Base-by-base conservation (phyloP, 1,140 invertebrate genomes). In the Cotesia vestalis region DNA sequence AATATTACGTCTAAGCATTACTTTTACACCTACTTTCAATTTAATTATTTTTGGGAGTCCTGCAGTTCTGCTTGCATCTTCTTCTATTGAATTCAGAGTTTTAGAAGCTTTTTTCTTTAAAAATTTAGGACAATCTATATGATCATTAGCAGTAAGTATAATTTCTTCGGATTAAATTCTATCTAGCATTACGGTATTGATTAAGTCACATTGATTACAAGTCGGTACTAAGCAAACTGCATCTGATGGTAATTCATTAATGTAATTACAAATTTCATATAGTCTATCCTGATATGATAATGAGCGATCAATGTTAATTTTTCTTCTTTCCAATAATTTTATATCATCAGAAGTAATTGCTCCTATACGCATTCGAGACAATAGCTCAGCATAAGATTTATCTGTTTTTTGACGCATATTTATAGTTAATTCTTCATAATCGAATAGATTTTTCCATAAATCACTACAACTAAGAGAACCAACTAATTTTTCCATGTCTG, bases 401-500 rank as follows among this genome's bases (percentile, higher is more conserved):
- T 75, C 74, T 66, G 69, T 52, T 66, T 77, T 74, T 46, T 78
- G 77, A 34, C 77, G 69, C 77, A 77, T 77, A 70, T 77, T 77
- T 6, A 74, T 76, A 17, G 60, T 73, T 14, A 77, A 63, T 51
- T 77, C 77, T 69, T 76, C 72, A 59, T 77, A 79, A 9, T 59
- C 9, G 67, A 78, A 79, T 61, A 75, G 69, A 53, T 66, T 20
- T 11, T 6, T 46, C 77, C 77, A 77, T 46, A 78, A 27, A 67
- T 79, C 60, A 64, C 61, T 52, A 46, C 55, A 63, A 12, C 61
- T 35, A 51, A 77, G 62, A n/a, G 71, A 64, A 34, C 68, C 73
- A 14, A 78, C 52, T 46, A 64, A 79, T 66, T 77, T 78, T 36
- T 76, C 11, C 20, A 79, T 20, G 70, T 76, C 14, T 20, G 34